These are phyloP conservation scores for Lophius piscatorius DNA, from an alignment of 2,113 vertebrate species.

Conservation along the genomic window DNA sequence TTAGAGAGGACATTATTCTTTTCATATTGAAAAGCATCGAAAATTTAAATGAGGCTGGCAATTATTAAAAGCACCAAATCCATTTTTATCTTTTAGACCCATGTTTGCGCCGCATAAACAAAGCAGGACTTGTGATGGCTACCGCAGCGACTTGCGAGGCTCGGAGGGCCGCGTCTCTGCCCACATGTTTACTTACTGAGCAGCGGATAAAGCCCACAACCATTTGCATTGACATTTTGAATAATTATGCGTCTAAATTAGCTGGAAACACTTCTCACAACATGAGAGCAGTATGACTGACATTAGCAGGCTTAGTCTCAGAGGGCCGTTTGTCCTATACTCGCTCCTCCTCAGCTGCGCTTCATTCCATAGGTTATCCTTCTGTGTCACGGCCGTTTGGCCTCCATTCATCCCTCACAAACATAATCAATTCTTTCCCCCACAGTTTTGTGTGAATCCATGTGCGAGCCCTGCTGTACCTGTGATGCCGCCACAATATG, in stretches of 20 bases:
- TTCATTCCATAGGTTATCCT: slow-evolving; percentile 9
- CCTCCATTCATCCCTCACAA: slow-evolving; percentile 10
- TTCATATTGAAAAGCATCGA: too few relatives aligned
- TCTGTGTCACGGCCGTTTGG: slow-evolving; percentile 2
- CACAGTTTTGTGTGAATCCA: slow-evolving; percentile 5
- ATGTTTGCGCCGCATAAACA: slow-evolving; percentile 18
- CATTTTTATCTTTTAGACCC: slow-evolving; percentile 21
- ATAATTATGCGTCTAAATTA: slow-evolving; percentile 52
- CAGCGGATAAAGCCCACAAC: slow-evolving; percentile 45
- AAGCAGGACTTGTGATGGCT: slow-evolving; percentile 11
- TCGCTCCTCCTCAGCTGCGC: background rate
- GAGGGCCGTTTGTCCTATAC: slow-evolving; percentile 13
- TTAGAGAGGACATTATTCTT: slow-evolving; percentile 4
- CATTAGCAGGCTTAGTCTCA: slow-evolving; percentile 30
- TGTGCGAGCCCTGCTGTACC: background rate
- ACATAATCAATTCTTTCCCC: slow-evolving; percentile 14
- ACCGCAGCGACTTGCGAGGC: slow-evolving; percentile 21
- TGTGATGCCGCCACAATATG: slow-evolving; percentile 15
- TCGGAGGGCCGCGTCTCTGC: slow-evolving; percentile 39
- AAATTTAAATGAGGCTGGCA: slow-evolving; percentile 30
- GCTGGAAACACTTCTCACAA: slow-evolving; percentile 14
- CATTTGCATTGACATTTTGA: slow-evolving; percentile 48
- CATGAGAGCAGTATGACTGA: slow-evolving; percentile 31
- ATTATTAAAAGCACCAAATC: slow-evolving; percentile 10
- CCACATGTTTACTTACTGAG: slow-evolving; percentile 52